Percentiles rank a stretch among this genome's conserved stretches.
Evolutionary conservation across 2,797 vertebrate genomes (phyloP).

Genomic region (Melanotaenia nigrans): DNA sequence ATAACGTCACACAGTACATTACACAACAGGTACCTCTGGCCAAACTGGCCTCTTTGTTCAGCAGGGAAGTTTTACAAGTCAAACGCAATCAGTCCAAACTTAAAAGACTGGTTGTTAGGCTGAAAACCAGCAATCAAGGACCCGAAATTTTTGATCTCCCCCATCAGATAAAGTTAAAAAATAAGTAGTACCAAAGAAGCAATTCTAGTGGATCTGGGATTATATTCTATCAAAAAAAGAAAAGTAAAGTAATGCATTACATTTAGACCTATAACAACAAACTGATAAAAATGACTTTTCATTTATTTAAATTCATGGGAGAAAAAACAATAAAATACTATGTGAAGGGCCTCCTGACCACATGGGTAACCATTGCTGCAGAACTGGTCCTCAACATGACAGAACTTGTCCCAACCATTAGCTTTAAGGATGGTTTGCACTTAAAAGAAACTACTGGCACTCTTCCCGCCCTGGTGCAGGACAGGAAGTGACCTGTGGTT

Average conservation of each 20-base stretch:
- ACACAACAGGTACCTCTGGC: slow-evolving; percentile 48
- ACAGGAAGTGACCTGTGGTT: background rate
- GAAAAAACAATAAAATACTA: background rate
- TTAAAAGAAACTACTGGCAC: slow-evolving; percentile 5
- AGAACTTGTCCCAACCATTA: background rate
- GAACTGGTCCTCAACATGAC: background rate
- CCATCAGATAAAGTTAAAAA: background rate
- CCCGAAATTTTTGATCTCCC: background rate
- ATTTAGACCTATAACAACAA: background rate
- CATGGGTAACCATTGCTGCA: slow-evolving; percentile 2
- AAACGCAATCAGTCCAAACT: slow-evolving; percentile 22
- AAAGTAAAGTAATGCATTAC: background rate
- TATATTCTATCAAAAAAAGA: background rate
- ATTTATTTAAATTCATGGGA: no score
- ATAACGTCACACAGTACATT: slow-evolving; percentile 47
- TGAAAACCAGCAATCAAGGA: slow-evolving; percentile 20
- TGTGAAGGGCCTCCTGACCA: background rate
- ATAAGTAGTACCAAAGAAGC: background rate
- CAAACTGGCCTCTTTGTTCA: slow-evolving; percentile 23
- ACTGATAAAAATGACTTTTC: background rate
- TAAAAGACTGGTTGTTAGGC: background rate
- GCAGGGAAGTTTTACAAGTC: slow-evolving; percentile 26
- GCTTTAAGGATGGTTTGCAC: background rate
- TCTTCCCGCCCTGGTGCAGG: background rate
- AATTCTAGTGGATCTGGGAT: no score